Percentiles rank a stretch among this genome's conserved stretches.
These are phyloP conservation scores for Dipus sagitta DNA, from an alignment of 2,797 vertebrate genomes.

Conservation along the genomic window DNA sequence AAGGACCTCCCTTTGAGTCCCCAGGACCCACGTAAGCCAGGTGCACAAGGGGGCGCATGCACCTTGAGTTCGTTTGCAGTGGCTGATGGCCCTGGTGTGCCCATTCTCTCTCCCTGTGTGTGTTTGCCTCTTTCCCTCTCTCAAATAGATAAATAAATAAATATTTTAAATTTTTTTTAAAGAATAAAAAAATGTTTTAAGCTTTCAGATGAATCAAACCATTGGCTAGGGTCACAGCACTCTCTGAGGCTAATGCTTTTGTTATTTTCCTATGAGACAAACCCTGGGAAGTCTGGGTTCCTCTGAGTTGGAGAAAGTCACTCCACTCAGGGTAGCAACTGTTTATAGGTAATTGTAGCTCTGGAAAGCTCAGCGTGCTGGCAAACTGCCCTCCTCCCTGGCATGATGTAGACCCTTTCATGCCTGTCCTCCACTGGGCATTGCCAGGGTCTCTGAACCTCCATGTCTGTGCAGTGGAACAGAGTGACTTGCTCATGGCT, in stretches of 20 bases:
- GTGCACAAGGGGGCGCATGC: too few species aligned
- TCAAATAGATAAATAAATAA: too few species aligned
- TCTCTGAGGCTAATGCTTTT: neutral
- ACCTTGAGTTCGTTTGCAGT: too few species aligned
- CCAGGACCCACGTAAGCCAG: too few species aligned
- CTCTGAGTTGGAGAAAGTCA: neutral
- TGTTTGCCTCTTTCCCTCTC: too few species aligned
- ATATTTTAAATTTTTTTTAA: too few species aligned
- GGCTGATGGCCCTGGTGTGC: too few species aligned
- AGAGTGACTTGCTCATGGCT: accelerated
- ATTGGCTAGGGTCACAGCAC: accelerated
- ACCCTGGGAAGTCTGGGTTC: neutral
- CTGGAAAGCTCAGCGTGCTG: neutral
- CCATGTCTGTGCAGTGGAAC: neutral
- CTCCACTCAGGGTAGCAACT: neutral
- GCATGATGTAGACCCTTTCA: neutral
- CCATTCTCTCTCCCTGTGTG: too few species aligned
- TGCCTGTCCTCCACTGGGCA: neutral
- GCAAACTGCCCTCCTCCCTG: neutral
- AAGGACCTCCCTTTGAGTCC: too few species aligned
- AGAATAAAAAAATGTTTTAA: too few species aligned
- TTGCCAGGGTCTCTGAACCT: neutral
- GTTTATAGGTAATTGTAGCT: neutral
- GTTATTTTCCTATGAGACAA: neutral
- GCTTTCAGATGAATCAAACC: neutral